Base-by-base conservation (phyloP, 2,113 vertebrate genomes). In the Alexandromys fortis region DNA sequence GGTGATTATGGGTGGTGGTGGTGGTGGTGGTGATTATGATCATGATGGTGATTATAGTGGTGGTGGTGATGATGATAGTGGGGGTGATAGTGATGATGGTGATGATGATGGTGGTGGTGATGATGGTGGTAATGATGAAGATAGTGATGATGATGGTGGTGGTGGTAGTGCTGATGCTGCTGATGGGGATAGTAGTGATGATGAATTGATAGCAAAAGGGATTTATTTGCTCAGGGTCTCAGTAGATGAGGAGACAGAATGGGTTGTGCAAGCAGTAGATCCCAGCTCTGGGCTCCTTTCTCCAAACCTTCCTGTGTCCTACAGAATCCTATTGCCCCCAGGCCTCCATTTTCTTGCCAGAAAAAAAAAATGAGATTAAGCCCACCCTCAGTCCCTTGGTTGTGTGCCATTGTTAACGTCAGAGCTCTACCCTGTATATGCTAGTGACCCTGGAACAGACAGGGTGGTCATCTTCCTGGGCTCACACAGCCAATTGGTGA, bases 11-110 rank as follows among this genome's bases (percentile, higher is more conserved):
- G 52, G 4, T 55, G 14, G 4, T 55, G 14, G 0, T 55, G 14
- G 3, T 55, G 52, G 0, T 55, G 0, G 0, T 55, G 52, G 4
- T 55, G 52, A 4, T 55, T 1, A 4, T 55, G 52, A 1, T 55
- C 16, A 55, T 17, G 14, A 1, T 55, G 16, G 0, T 68, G 26
- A 19, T 21, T 17, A 0, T 33, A 35, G 12, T 21, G 79, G 14
- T 63, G n/a, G 3, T 63, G 22, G 3, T 63, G 61, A 2, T 24
- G 61, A 16, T 38, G 86, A 21, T 49, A 35, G 35, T 67, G 22
- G 1, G 45, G 26, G 0, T 45, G 30, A 17, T 61, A 28, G 49
- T 61, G 17, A 9, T 52, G 33, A 0, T 26, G 49, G 33, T 28
- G 47, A 21, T 16, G 3, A 2, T 55, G 52, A 2, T 49, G 35